phyloP scores from a whole-genome alignment of 2,888 invertebrate genomes.

The Drosophila helvetica region DNA sequence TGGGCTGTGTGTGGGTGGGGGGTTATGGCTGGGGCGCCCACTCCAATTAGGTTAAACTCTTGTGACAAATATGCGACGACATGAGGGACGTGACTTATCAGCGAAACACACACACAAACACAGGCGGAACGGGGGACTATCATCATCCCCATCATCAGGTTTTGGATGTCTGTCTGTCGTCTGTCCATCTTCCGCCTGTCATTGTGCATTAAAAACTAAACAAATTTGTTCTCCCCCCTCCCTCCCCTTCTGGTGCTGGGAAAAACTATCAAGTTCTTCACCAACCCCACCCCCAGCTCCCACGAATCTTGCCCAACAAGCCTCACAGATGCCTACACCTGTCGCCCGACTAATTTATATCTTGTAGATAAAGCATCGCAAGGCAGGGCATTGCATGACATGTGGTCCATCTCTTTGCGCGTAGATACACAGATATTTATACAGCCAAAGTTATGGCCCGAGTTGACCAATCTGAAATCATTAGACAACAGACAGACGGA shows the following conservation, averaged over 20 bases:
- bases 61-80: conserved; percentile 34
- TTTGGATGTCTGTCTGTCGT: conserved; percentile 41
- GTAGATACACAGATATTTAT: neutral
- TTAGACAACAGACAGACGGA: conserved; percentile 44
- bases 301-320: conserved; percentile 43
- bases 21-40: conserved; percentile 16
- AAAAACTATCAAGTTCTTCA: conserved; percentile 53
- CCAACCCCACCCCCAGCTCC: neutral
- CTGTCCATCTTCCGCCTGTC: conserved; percentile 41
- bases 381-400: conserved; percentile 18
- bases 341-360: conserved; percentile 72
- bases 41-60: conserved; percentile 36
- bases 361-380: conserved; percentile 42
- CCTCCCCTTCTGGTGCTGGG: conserved; percentile 33
- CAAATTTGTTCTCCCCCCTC: conserved; percentile 29
- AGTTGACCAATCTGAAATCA: conserved; percentile 65
- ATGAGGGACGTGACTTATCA: conserved; percentile 72
- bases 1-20: too few relatives aligned
- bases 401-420: conserved; percentile 24
- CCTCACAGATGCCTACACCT: conserved; percentile 73
- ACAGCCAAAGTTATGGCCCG: conserved; percentile 28
- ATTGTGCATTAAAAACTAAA: conserved; percentile 31
- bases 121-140: conserved; percentile 5
- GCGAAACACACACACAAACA: conserved; percentile 17
- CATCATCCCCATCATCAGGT: conserved; percentile 23